phyloP scores from a whole-genome alignment of 2,888 invertebrate genomes.

The Diadromus collaris region DNA sequence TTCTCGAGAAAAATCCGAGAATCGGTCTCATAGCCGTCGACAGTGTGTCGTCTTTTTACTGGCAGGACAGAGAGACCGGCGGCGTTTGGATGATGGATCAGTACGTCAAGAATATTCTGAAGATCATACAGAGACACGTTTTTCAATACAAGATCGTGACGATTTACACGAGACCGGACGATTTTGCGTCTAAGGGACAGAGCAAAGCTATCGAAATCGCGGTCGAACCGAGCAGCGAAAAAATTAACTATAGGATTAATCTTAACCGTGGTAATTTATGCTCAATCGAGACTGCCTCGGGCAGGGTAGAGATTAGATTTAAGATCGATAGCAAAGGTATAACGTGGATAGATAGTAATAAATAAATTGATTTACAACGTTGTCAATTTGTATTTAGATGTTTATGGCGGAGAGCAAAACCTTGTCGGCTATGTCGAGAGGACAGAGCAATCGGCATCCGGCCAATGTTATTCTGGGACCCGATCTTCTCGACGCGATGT shows the following conservation, averaged over 20 bases:
- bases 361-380: not conserved
- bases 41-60: constrained; percentile 81
- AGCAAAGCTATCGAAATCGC: constrained; percentile 70
- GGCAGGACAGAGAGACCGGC: constrained; percentile 77
- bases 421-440: constrained; percentile 74
- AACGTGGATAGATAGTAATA: constrained; percentile 50
- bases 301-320: constrained; percentile 41
- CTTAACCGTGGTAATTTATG: constrained; percentile 63
- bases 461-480: constrained; percentile 71
- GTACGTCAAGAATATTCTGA: constrained; percentile 80
- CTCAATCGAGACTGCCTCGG: constrained; percentile 46
- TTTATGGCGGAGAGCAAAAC: constrained; percentile 71
- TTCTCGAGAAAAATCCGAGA: constrained; percentile 76
- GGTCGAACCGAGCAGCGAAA: constrained; percentile 72
- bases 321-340: constrained; percentile 57
- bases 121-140: constrained; percentile 80
- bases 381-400: constrained; percentile 48
- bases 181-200: constrained; percentile 79
- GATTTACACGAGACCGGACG: constrained; percentile 81
- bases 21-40: constrained; percentile 81
- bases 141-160: constrained; percentile 81
- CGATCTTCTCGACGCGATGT: constrained; percentile 61
- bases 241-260: constrained; percentile 79
- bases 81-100: constrained; percentile 79
- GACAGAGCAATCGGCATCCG: constrained; percentile 76